Percentiles rank a stretch among this genome's conserved stretches.
These are phyloP conservation scores for Hypotaenidia okinawae DNA, from an alignment of 2,797 vertebrate genomes.

Conservation along the genomic window DNA sequence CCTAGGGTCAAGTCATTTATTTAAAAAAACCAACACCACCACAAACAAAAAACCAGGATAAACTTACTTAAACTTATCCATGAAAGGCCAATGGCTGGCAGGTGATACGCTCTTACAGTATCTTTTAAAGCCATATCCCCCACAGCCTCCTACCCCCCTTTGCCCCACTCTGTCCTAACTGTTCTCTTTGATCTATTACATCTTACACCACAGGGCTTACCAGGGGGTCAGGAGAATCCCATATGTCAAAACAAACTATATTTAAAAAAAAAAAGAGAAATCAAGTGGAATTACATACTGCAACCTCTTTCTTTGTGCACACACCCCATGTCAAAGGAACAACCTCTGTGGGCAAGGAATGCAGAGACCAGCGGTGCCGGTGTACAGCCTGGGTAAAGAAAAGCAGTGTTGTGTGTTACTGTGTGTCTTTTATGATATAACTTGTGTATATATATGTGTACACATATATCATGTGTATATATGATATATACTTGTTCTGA, in stretches of 20 bases:
- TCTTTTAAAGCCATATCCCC: not conserved
- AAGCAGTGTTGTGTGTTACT: not conserved
- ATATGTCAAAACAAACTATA: slow-evolving; percentile 3
- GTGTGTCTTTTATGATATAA: not conserved
- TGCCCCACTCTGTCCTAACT: not conserved
- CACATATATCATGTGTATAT: too few relatives aligned
- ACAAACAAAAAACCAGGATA: not conserved
- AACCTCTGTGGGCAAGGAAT: not conserved
- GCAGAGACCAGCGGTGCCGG: not conserved
- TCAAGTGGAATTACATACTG: rapidly evolving
- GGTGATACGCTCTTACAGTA: not conserved
- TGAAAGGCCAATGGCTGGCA: not conserved
- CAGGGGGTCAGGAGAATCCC: not conserved
- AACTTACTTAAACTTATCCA: not conserved
- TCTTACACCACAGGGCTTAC: not conserved
- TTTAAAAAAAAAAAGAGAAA: slow-evolving; percentile 8
- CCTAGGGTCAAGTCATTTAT: not conserved
- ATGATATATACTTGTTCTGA: not conserved
- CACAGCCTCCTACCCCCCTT: not conserved
- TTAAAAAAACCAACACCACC: not conserved
- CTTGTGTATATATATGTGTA: too few relatives aligned
- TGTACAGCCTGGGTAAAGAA: not conserved
- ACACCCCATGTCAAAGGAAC: not conserved
- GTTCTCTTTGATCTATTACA: not conserved
- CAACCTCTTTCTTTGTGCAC: not conserved